Conservation (phyloP, 1,140 invertebrate genomes). For the Euschistus heros region DNA sequence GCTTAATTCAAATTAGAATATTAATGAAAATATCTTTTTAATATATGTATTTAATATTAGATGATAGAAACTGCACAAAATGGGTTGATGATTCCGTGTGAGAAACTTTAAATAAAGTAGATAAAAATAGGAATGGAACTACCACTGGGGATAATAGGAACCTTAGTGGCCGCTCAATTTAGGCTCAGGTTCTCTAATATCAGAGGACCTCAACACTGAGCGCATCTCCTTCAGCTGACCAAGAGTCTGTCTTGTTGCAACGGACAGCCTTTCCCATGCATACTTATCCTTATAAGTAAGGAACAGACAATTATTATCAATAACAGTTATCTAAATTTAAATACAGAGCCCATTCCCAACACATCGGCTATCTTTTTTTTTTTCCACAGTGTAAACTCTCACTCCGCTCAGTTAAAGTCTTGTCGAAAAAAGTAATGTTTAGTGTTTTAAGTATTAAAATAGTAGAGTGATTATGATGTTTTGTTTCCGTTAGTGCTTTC, state of each 20-base stretch:
- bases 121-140: neutral
- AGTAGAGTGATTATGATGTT: too few relatives aligned
- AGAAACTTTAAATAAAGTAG: neutral
- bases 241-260: slow-evolving; percentile 38
- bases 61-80: too few relatives aligned
- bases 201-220: neutral
- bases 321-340: slow-evolving; percentile 18
- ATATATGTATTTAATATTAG: too few relatives aligned
- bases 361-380: slow-evolving; percentile 12
- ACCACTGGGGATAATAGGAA: neutral
- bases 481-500: too few relatives aligned
- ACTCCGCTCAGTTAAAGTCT: slow-evolving; percentile 15
- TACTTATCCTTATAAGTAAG: slow-evolving; percentile 14
- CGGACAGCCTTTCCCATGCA: slow-evolving; percentile 34
- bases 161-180: neutral
- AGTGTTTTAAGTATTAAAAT: too few relatives aligned
- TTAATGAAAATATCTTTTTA: too few relatives aligned
- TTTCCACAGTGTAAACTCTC: slow-evolving; percentile 20
- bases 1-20: too few relatives aligned
- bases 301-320: neutral
- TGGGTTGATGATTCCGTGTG: slow-evolving; percentile 2
- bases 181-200: neutral
- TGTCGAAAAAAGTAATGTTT: too few relatives aligned
- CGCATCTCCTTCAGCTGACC: slow-evolving; percentile 32
- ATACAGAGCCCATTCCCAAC: slow-evolving; percentile 5